Evolutionary conservation across 2,888 invertebrate genomes (phyloP).

Genomic region (Napeogenes sylphis): DNA sequence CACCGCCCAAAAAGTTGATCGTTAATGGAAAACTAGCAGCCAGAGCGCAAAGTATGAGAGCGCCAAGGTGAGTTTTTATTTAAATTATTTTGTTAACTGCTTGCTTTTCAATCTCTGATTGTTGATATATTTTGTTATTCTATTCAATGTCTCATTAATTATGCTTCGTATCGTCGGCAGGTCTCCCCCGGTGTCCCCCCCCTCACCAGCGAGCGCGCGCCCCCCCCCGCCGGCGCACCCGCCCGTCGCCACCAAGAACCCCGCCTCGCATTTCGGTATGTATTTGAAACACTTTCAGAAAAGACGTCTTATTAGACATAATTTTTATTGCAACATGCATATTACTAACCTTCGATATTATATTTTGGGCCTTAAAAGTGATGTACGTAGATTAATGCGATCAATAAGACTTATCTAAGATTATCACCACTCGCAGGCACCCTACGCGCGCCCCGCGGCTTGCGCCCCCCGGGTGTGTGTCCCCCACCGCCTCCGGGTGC

Average conservation of each 20-base stretch:
- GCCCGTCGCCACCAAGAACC: slow-evolving; percentile 63
- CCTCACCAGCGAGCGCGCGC: slow-evolving; percentile 56
- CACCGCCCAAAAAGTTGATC: slow-evolving; percentile 81
- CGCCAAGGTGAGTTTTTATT: slow-evolving; percentile 78
- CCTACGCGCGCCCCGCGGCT: slow-evolving; percentile 66
- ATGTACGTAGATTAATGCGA: background rate
- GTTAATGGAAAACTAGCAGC: slow-evolving; percentile 80
- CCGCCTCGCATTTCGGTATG: slow-evolving; percentile 69
- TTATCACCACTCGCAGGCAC: slow-evolving; percentile 47
- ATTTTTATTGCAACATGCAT: too few relatives aligned
- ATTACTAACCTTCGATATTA: too few relatives aligned
- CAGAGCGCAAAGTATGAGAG: slow-evolving; percentile 90
- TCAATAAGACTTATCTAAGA: background rate
- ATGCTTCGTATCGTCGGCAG: slow-evolving; percentile 36
- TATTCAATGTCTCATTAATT: background rate
- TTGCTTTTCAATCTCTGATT: too few relatives aligned
- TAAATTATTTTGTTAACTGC: background rate
- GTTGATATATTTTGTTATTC: background rate
- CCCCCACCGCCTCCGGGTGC: slow-evolving; percentile 78
- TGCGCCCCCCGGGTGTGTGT: slow-evolving; percentile 76
- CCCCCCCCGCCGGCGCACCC: slow-evolving; percentile 49
- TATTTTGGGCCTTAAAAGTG: background rate
- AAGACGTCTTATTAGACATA: too few relatives aligned
- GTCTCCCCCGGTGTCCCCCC: slow-evolving; percentile 70
- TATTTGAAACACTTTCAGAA: too few relatives aligned